Base-by-base conservation (phyloP, 2,113 vertebrate species). In the Mugil cephalus region DNA sequence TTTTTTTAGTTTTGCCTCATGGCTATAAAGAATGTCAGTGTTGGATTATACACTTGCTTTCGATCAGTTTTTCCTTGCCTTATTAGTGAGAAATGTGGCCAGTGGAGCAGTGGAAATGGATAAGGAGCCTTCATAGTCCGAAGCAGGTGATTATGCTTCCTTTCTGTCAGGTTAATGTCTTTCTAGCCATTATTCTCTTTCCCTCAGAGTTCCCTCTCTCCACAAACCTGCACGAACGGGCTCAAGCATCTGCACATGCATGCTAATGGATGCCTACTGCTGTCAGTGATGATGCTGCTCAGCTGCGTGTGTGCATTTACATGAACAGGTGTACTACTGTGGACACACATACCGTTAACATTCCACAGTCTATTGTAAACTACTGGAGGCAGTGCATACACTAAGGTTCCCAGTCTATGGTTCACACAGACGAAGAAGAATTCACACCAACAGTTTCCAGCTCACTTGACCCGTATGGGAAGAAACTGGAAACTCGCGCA, bases 81-180 rank as follows among this genome's bases (percentile, higher is more conserved):
- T 59, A 63, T 86, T 70, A 74, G 69, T 54, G 64, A 65, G 50
- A 62, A 56, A 68, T 59, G 35, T 75, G 46, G 39, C 39, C 43
- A 66, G 24, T 15, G 38, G n/a, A 63, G 36, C 52, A 30, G 53
- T 11, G 13, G 21, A 73, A 74, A 69, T 42, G 48, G 63, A 30
- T 21, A 15, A 19, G 56, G 35, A 79, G 38, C 21, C 59, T 48
- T 77, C 30, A 17, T 48, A 53, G 53, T 69, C 69, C 54, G 30
- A 70, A 80, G 74, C 60, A 72, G 63, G 74, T 34, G 4, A 68
- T 61, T 19, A 65, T 69, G 69, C 71, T 66, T 80, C 36, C 7
- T 42, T 35, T 74, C 65, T 82, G 59, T 52, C 75, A 67, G 54
- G 30, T 52, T 82, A 46, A 76, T 71, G 79, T 63, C 66, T 61